Evolutionary conservation across 2,888 invertebrate species (phyloP).

Genomic region (Clivina fossor): DNA sequence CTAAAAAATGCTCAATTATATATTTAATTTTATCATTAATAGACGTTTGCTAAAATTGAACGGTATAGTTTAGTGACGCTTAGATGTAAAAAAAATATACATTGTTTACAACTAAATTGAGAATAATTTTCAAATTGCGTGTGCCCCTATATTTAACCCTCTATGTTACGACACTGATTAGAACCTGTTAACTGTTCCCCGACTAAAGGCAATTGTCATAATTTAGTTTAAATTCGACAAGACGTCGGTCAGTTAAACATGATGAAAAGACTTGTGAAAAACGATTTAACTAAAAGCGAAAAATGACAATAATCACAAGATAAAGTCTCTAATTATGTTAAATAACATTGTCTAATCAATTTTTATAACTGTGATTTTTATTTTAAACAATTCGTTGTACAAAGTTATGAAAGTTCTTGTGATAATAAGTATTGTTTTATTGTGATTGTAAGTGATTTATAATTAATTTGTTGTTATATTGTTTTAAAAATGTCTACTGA

Average conservation of each 20-base stretch:
- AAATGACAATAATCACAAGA: too few species aligned
- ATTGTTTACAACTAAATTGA: constrained; percentile 6
- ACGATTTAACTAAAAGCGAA: too few species aligned
- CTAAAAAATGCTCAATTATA: background rate
- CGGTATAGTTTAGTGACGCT: constrained; percentile 14
- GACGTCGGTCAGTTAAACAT: background rate
- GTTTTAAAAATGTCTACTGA: constrained; percentile 17
- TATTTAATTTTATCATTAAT: constrained; percentile 19
- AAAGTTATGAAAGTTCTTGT: constrained; percentile 14
- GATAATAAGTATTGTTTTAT: constrained; percentile 5
- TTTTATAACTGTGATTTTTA: constrained; percentile 23
- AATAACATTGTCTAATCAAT: too few species aligned
- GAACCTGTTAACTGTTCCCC: constrained; percentile 24
- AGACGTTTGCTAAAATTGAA: constrained; percentile 9
- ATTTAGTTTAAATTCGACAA: too few species aligned
- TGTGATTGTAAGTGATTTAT: constrained; percentile 14
- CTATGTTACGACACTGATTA: constrained; percentile 1
- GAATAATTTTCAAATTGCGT: constrained; percentile 14
- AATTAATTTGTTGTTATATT: background rate
- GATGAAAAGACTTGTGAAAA: too few species aligned
- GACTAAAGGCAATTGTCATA: constrained; percentile 3
- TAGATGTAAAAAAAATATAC: constrained; percentile 2
- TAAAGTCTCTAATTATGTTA: too few species aligned
- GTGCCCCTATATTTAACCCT: constrained; percentile 15
- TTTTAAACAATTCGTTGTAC: constrained; percentile 5